A percentile compares a stretch with the other conserved stretches of the same genome.
Conservation (phyloP, 92 coral and sea anemone species). For the Phenganax stokvisi region DNA sequence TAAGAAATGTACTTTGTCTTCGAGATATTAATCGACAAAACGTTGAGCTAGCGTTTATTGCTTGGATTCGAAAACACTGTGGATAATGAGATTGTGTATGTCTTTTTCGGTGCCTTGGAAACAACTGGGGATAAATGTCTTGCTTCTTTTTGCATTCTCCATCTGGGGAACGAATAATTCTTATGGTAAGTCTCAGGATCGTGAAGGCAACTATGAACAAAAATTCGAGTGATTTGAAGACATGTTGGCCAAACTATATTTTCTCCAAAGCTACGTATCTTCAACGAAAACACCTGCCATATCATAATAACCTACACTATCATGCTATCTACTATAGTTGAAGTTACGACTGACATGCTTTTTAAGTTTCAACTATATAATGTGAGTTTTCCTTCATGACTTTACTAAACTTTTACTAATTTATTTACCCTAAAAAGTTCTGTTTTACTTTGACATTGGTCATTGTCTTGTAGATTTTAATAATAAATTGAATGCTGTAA, state of each 20-base stretch:
- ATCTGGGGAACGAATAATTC: slow-evolving; percentile 26
- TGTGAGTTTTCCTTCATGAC: no score
- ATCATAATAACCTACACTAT: no score
- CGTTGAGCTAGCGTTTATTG: slow-evolving; percentile 4
- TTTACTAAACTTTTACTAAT: no score
- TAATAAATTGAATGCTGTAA: no score
- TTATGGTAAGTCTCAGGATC: slow-evolving; percentile 8
- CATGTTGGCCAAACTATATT: neutral
- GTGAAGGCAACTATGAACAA: neutral
- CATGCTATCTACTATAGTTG: no score
- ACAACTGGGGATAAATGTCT: neutral
- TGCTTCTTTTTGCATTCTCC: slow-evolving; percentile 11
- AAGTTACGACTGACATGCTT: no score
- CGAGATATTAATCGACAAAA: neutral
- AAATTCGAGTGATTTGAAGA: neutral
- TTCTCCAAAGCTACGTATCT: slow-evolving; percentile 12
- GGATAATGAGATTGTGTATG: neutral
- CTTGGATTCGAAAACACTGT: neutral
- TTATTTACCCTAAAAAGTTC: no score
- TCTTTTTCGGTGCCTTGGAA: neutral
- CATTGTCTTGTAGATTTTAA: no score
- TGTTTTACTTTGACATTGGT: no score
- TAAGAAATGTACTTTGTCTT: neutral
- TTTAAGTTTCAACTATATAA: no score
- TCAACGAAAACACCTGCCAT: slow-evolving; percentile 31